Conservation (phyloP, 2,888 invertebrate species). For the Phyllotreta cruciferae region DNA sequence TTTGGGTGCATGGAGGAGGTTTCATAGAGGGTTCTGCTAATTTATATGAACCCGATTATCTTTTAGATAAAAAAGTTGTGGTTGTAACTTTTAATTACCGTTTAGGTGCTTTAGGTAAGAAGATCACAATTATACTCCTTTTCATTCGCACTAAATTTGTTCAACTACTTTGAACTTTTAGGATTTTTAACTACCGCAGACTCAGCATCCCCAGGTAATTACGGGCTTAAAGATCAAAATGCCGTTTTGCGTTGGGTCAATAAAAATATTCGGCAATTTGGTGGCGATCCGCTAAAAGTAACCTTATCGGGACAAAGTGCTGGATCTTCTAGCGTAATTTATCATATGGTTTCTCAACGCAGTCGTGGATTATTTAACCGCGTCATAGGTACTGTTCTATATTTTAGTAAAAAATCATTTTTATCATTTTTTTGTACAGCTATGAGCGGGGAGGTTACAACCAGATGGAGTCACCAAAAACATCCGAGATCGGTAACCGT, state of each 20-base stretch:
- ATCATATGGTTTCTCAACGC: conserved; percentile 28
- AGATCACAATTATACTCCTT: neutral
- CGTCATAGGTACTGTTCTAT: conserved; percentile 17
- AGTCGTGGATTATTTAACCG: conserved; percentile 28
- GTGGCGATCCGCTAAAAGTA: conserved; percentile 25
- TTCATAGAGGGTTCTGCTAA: conserved; percentile 22
- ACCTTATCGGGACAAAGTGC: conserved; percentile 34
- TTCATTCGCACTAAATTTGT: conserved; percentile 2
- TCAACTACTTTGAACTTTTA: conserved; percentile 12
- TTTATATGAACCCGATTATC: conserved; percentile 14
- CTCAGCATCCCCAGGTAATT: conserved; percentile 25
- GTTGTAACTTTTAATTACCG: conserved; percentile 34
- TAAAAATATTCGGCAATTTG: conserved; percentile 26
- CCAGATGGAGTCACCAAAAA: conserved; percentile 12
- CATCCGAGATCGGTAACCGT: conserved; percentile 22
- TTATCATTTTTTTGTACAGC: neutral
- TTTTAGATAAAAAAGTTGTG: conserved; percentile 25
- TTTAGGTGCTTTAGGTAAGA: conserved; percentile 32
- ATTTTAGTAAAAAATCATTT: too few species aligned
- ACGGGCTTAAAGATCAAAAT: conserved; percentile 33
- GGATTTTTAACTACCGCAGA: conserved; percentile 33
- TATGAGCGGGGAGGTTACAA: conserved; percentile 13
- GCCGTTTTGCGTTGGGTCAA: conserved; percentile 26
- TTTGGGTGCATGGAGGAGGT: conserved; percentile 35
- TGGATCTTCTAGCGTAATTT: conserved; percentile 20